Evolutionary conservation across 1,140 invertebrate genomes (phyloP), one percentile per base, ranked within the genome.

Genomic region (Calycopis cecrops): DNA sequence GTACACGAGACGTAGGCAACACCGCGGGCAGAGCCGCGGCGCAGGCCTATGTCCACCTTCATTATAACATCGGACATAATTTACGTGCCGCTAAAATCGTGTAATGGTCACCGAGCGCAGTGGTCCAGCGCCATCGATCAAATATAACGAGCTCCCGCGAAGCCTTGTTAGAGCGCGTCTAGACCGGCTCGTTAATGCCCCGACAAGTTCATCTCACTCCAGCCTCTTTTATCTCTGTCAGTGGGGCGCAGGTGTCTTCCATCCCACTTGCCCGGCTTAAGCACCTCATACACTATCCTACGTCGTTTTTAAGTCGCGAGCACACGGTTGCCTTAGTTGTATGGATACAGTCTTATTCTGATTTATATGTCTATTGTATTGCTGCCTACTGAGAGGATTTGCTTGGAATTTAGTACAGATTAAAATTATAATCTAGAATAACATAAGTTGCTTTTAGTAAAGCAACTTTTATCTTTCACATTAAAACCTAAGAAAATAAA

Each of bases 261-360:
- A 56, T 56, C 63, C 64, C 49, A 67, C 38, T 28, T 52, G 48
- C 51, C 59, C 57, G 62, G 67, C 71, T 50, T 35, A 67, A 59
- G 62, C 44, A 62, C 67, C 70, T 76, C 76, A 80, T 60, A 74
- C 62, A 74, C 68, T 78, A 75, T 80, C 77, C 76, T 69, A 74
- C 69, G 67, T 50, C 61, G 59, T 79, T 28, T 28, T 28, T 28
- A 28, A 6, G 21, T 28, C 6, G 21, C 2, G 21, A 28, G 21
- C 21, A 28, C 21, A 28, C 21, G 2, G 21, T 28, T 28, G 21
- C 21, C 21, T 28, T 28, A 6, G 6, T 28, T 28, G 21, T 28
- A n/a, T n/a, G n/a, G n/a, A n/a, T n/a, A n/a, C n/a, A n/a, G n/a
- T n/a, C n/a, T n/a, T n/a, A n/a, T n/a, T n/a, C n/a, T n/a, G n/a